Percentiles rank a stretch among this genome's conserved stretches.
Evolutionary conservation across 2,113 vertebrate species (phyloP).

Genomic region (Empidonax alnorum): DNA sequence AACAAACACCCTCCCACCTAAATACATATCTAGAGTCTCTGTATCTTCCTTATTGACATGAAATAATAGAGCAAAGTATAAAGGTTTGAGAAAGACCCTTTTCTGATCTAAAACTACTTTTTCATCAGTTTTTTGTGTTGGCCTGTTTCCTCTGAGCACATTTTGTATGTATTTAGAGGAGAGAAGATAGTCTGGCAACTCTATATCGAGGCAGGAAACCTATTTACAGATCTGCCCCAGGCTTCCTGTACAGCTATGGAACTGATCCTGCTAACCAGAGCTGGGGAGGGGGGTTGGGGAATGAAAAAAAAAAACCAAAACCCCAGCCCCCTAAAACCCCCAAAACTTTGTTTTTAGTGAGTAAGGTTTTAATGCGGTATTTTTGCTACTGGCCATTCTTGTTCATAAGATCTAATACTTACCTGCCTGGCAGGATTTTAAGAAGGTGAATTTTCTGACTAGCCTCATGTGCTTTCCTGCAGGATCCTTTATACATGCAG

Average conservation of each 20-base stretch:
- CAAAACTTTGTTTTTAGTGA: not conserved
- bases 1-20: not conserved
- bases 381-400: not conserved
- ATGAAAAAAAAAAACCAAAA: accelerated
- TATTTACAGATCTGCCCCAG: constrained; percentile 35
- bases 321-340: not conserved
- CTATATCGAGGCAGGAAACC: constrained; percentile 20
- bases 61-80: not conserved
- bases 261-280: not conserved
- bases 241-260: constrained; percentile 13
- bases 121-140: not conserved
- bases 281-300: not conserved
- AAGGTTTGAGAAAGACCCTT: not conserved
- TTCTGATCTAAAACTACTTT: not conserved
- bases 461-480: not conserved
- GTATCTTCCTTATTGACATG: not conserved
- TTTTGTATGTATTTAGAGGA: not conserved
- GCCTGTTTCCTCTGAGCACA: not conserved
- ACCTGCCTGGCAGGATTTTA: not conserved
- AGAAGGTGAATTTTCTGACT: not conserved
- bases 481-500: not conserved
- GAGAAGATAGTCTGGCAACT: constrained; percentile 9
- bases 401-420: not conserved
- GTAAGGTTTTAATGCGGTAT: not conserved
- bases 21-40: not conserved